Evolutionary conservation across 2,797 vertebrate species (phyloP), one percentile per base, ranked within the genome.

Genomic region (Nasua narica): DNA sequence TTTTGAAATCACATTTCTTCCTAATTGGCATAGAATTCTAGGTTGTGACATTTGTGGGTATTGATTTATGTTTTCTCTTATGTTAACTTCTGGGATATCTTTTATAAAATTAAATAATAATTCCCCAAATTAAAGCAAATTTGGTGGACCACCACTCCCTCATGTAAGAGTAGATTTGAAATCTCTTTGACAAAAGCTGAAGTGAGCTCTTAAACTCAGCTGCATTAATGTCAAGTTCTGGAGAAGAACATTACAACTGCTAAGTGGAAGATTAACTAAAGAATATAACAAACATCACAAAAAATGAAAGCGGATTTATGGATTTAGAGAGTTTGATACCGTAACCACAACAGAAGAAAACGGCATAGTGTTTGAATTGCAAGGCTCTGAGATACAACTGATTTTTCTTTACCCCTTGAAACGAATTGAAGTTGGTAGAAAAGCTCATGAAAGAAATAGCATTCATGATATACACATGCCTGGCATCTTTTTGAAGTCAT

Each of bases 1-100:
- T 96, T 96, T 95, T 70, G 37, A 94, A 96, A 91, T 97, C 43
- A 92, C 50, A 91, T 87, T 95, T 96, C 32, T 96, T 95, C 43
- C 19, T 96, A 95, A 95, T 74, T 96, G 91, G 54, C 74, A 93
- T 81, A 27, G 86, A 94, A 96, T 92, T 96, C 62, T 79, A 92
- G 37, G 18, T 87, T 94, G 67, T 95, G 77, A 94, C 84, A 96
- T 96, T 96, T 96, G 79, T 88, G 43, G 27, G 21, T 94, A 96
- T 96, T 94, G 72, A 97, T 84, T 95, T 91, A 91, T 58, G 11
- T n/a, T 91, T 25, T 69, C 67, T 96, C 25, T 83, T 85, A 27
- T 92, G 74, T 78, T 96, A 95, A 89, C 9, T 95, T 95, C 74
- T 95, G 46, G 72, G 15, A 60, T 12, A 97, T 85, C 35, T 76